Percentiles rank a stretch among this genome's conserved stretches.
Conservation (phyloP, 2,113 vertebrate species). For the Peromyscus californicus region DNA sequence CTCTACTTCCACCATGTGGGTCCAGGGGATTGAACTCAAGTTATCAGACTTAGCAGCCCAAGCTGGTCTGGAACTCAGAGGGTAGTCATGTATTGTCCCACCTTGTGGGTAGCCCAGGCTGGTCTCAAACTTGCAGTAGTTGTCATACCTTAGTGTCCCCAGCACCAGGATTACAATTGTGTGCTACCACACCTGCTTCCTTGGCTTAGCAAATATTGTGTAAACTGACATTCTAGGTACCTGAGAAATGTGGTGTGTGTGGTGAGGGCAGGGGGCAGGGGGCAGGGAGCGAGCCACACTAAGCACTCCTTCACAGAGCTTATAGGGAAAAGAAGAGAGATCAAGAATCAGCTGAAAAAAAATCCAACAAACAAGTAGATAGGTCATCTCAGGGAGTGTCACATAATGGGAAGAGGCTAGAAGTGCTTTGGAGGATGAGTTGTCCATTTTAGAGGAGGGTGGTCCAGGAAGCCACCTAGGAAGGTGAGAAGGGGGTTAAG, state of each 20-base stretch:
- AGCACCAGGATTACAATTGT: not conserved
- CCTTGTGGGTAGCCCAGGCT: not conserved
- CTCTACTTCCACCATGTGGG: not conserved
- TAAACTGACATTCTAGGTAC: not conserved
- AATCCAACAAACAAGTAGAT: not conserved
- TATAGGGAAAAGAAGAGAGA: not conserved
- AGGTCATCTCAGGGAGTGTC: not conserved
- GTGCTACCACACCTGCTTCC: not conserved
- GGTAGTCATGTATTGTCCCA: not conserved
- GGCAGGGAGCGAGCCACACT: not conserved
- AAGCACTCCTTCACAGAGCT: not conserved
- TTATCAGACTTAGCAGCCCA: not conserved
- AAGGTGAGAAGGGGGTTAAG: not conserved
- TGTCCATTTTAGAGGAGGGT: not conserved
- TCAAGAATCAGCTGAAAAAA: not conserved
- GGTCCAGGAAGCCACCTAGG: not conserved
- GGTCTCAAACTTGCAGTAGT: not conserved
- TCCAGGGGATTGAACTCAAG: not conserved
- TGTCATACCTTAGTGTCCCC: not conserved
- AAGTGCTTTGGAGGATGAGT: not conserved
- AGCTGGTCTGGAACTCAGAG: not conserved
- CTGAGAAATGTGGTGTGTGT: not conserved
- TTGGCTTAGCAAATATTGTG: not conserved
- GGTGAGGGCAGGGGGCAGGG: not conserved
- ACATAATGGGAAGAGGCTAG: not conserved